phyloP scores from a whole-genome alignment of 2,888 invertebrate species.

The Hoplodrina ambigua region DNA sequence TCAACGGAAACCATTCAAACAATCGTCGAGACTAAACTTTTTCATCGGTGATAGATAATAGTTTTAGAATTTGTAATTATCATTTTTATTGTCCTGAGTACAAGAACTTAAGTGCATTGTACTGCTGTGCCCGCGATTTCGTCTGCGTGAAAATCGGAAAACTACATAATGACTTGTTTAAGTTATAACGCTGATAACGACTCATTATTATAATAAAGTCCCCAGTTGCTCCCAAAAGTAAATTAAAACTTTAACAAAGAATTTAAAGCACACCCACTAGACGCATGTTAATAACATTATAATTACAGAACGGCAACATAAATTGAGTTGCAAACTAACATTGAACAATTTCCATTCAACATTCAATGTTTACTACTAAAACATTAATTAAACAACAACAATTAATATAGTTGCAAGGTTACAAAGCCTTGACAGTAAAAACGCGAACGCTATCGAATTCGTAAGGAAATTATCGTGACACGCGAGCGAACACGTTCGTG shows the following conservation, averaged over 20 bases:
- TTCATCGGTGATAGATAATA: slow-evolving; percentile 25
- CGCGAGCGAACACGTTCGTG: slow-evolving; percentile 43
- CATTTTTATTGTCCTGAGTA: slow-evolving; percentile 6
- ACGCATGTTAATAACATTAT: slow-evolving; percentile 6
- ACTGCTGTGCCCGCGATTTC: neutral
- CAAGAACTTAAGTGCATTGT: neutral
- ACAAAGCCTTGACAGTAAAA: slow-evolving; percentile 60
- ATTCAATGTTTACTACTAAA: slow-evolving; percentile 35
- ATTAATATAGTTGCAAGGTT: slow-evolving; percentile 55
- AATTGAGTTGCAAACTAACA: slow-evolving; percentile 15
- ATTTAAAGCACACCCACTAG: slow-evolving; percentile 1
- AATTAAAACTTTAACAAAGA: too few relatives aligned
- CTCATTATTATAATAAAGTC: too few relatives aligned
- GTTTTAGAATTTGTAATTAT: slow-evolving; percentile 15
- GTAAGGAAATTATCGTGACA: slow-evolving; percentile 50
- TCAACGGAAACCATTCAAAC: slow-evolving; percentile 57
- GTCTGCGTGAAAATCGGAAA: too few relatives aligned
- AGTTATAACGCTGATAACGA: too few relatives aligned
- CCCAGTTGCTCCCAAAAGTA: neutral
- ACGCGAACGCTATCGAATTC: slow-evolving; percentile 46
- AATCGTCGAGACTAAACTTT: slow-evolving; percentile 30
- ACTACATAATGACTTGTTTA: too few relatives aligned
- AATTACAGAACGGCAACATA: neutral
- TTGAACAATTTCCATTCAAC: slow-evolving; percentile 27
- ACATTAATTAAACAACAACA: slow-evolving; percentile 33